Base-by-base conservation (phyloP, 2,113 vertebrate genomes). In the Lynx canadensis region DNA sequence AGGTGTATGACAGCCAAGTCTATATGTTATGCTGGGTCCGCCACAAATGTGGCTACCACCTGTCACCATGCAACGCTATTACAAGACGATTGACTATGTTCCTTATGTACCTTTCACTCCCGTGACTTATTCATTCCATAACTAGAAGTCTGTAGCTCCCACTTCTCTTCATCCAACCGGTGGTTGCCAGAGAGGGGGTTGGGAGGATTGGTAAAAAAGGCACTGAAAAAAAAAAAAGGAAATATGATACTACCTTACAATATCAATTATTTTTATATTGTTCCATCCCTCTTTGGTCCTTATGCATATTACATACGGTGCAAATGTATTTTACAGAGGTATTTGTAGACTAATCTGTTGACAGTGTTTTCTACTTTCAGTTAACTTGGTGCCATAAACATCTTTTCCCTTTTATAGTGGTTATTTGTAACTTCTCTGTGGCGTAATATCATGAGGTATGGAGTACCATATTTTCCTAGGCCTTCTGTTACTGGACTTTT, bases 221-320 rank as follows among this genome's bases (percentile, higher is more conserved):
- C 73, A 45, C 14, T 76, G 19, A 71, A 36, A 36, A 71, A 69
- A 36, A n/a, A n/a, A 69, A 81, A 76, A 45, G 45, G 11, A 95
- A 68, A 57, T 73, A 21, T 13, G 18, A 33, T 45, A 18, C 1
- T 33, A 76, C 10, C 3, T 5, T 29, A 86, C 19, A 45, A 45
- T 33, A 38, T 74, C 92, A 85, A 50, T 91, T 85, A 76, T 55
- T 94, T 94, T 95, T 86, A 80, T 52, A 38, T 91, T 31, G 15
- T 38, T 80, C 36, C 29, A 10, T 11, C 82, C 25, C 23, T 50
- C 36, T 96, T 33, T 89, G 55, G 29, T 13, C 45, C 36, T 84
- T 29, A 74, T 41, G 4, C 87, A 14, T 66, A 33, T 48, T 63
- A 25, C 36, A 1, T 68, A 48, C 38, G 25, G n/a, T 88, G 33